Conservation (phyloP, 2,113 vertebrate genomes). For the Drymodes brunneopygia region DNA sequence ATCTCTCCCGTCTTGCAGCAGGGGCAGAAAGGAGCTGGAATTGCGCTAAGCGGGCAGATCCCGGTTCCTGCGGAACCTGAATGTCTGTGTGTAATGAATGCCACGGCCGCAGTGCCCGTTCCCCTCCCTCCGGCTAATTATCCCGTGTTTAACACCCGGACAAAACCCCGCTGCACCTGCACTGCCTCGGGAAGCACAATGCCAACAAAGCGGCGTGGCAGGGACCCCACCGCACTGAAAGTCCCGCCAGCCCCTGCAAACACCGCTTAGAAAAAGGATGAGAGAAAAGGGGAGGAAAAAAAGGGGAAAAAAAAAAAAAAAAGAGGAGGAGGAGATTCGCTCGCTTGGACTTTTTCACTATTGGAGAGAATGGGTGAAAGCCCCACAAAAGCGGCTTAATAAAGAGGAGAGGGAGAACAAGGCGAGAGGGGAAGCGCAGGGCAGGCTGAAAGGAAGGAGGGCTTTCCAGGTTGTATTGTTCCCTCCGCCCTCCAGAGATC, state of each 20-base stretch:
- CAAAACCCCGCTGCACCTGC: constrained; percentile 63
- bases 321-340: constrained; percentile 33
- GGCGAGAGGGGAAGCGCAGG: constrained; percentile 31
- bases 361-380: constrained; percentile 47
- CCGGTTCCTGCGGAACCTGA: neutral
- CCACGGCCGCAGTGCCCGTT: neutral
- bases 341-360: constrained; percentile 37
- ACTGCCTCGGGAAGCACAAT: constrained; percentile 38
- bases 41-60: neutral
- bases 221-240: neutral
- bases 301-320: accelerated
- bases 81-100: neutral
- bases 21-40: neutral
- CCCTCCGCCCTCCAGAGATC: neutral
- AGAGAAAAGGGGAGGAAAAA: neutral
- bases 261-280: neutral
- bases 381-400: constrained; percentile 44
- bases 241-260: neutral
- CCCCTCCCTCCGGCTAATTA: constrained; percentile 35
- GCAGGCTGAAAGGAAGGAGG: constrained; percentile 45
- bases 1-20: accelerated
- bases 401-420: constrained; percentile 34
- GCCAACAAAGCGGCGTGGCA: constrained; percentile 50
- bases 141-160: neutral
- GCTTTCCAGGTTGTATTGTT: constrained; percentile 43